Evolutionary conservation across 2,113 vertebrate species (phyloP).

Genomic region (Tauraco erythrolophus): DNA sequence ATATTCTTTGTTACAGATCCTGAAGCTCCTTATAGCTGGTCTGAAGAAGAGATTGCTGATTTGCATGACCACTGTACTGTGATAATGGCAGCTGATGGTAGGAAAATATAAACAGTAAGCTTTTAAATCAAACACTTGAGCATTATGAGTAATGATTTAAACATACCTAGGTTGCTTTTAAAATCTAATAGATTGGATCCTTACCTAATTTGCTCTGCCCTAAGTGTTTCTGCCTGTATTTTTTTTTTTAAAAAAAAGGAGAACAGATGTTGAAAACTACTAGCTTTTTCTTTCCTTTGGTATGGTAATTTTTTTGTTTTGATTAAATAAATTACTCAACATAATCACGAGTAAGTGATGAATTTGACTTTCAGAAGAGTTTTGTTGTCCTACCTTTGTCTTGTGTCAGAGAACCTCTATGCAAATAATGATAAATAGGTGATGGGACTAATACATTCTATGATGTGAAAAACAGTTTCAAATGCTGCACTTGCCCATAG

Average conservation of each 20-base stretch:
- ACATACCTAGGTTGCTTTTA: background rate
- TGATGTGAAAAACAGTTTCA: background rate
- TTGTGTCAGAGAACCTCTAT: background rate
- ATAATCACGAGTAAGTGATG: background rate
- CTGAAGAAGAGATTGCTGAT: slow-evolving; percentile 86
- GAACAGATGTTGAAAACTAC: background rate
- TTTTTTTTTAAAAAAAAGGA: background rate
- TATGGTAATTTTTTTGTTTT: background rate
- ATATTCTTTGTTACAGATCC: slow-evolving; percentile 70
- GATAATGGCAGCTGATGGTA: slow-evolving; percentile 92
- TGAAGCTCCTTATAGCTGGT: slow-evolving; percentile 86
- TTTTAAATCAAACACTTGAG: background rate
- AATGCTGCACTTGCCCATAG: background rate
- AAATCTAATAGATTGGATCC: background rate
- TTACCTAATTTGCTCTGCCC: background rate
- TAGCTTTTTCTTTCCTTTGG: background rate
- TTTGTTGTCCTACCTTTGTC: background rate
- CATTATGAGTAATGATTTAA: background rate
- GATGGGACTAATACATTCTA: background rate
- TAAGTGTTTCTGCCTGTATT: background rate
- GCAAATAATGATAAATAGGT: background rate
- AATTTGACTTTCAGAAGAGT: background rate
- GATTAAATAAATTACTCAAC: background rate
- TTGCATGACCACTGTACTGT: slow-evolving; percentile 82
- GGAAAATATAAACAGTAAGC: background rate